These are phyloP conservation scores for Mimumesa dahlbomi DNA, from an alignment of 2,888 invertebrate genomes.

Conservation along the genomic window DNA sequence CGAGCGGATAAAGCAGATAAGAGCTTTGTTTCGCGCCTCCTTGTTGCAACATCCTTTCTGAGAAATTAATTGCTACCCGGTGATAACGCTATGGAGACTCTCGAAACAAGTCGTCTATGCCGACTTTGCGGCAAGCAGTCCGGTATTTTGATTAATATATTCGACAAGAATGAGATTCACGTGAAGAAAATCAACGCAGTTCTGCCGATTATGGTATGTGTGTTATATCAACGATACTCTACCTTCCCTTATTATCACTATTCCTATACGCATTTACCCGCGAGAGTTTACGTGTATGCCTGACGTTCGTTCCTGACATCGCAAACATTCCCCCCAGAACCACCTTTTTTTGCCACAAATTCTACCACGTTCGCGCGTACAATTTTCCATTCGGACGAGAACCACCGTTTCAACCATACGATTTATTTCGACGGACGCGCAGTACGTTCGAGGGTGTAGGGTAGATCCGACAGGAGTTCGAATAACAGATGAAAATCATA, in stretches of 20 bases:
- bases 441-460: background rate
- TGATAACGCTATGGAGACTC: slow-evolving; percentile 73
- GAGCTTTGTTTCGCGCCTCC: slow-evolving; percentile 5
- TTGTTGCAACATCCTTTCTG: background rate
- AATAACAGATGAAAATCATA: background rate
- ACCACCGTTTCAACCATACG: background rate
- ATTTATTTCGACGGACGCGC: background rate
- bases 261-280: background rate
- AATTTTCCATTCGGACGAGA: background rate
- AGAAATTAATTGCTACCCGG: slow-evolving; percentile 12
- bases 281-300: background rate
- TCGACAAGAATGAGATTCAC: slow-evolving; percentile 73
- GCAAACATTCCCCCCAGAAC: slow-evolving; percentile 42
- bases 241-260: background rate
- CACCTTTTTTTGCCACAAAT: slow-evolving; percentile 28
- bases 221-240: slow-evolving; percentile 29
- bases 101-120: slow-evolving; percentile 75
- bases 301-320: slow-evolving; percentile 19
- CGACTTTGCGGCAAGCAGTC: slow-evolving; percentile 76
- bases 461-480: background rate
- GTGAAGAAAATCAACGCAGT: slow-evolving; percentile 76
- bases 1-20: background rate
- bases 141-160: slow-evolving; percentile 75
- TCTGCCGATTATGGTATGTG: slow-evolving; percentile 77
- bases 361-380: background rate